Conservation (phyloP, 37 sponge, comb jelly and placozoan species). For the Aphrocallistes beatrix region DNA sequence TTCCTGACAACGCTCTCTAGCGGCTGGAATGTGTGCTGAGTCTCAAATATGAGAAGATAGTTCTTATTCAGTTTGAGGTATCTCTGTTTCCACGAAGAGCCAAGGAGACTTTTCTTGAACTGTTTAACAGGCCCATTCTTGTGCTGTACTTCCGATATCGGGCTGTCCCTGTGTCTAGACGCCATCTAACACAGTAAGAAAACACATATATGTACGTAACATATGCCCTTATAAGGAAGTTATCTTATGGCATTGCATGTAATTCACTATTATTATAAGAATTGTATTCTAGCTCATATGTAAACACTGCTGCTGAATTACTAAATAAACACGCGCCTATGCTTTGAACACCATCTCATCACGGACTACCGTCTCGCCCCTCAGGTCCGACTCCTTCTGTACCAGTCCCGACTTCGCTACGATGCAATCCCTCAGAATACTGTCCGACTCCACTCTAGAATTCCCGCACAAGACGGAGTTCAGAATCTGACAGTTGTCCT, state of each 20-base stretch:
- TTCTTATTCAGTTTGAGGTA: neutral
- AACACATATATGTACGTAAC: too few species aligned
- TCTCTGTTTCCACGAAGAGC: neutral
- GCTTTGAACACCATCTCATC: constrained; percentile 7
- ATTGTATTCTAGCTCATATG: too few species aligned
- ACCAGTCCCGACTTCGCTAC: neutral
- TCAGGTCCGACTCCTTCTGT: neutral
- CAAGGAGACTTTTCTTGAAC: neutral
- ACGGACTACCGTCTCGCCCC: neutral
- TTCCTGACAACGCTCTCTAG: neutral
- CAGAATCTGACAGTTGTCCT: constrained; percentile 33
- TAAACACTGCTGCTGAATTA: too few species aligned
- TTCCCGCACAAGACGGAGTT: neutral
- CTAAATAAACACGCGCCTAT: too few species aligned
- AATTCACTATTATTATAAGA: too few species aligned
- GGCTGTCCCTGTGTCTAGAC: neutral
- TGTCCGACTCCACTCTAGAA: neutral
- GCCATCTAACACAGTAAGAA: too few species aligned
- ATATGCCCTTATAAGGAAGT: too few species aligned
- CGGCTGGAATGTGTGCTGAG: neutral
- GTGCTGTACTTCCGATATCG: neutral
- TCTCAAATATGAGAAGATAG: neutral
- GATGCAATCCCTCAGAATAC: neutral
- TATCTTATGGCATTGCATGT: too few species aligned
- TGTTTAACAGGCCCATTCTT: neutral